These are phyloP conservation scores for Macrocentrus cingulum DNA, from an alignment of 1,140 invertebrate species.

Conservation along the genomic window DNA sequence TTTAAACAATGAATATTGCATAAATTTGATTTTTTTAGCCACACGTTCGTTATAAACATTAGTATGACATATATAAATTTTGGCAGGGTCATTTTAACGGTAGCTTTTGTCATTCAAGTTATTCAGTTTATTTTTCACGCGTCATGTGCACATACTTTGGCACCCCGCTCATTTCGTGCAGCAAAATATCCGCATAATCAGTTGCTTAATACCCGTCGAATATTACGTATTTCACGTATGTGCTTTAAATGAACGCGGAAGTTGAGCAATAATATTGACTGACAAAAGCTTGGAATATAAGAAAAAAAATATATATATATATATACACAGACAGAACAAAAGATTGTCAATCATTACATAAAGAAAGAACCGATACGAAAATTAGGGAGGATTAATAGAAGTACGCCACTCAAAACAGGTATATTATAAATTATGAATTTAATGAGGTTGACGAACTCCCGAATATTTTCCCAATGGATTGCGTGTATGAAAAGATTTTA, in stretches of 20 bases:
- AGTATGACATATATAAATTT: not conserved
- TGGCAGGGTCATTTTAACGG: not conserved
- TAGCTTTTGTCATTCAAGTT: not conserved
- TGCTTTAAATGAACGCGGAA: not conserved
- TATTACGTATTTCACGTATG: not conserved
- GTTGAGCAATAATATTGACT: not conserved
- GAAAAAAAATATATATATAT: not conserved
- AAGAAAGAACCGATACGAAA: not conserved
- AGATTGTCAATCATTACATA: conserved; percentile 3
- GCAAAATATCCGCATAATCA: not conserved
- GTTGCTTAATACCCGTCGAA: not conserved
- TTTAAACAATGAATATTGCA: no score
- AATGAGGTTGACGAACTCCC: conserved; percentile 2
- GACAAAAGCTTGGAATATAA: not conserved
- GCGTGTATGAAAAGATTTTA: no score
- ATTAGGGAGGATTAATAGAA: not conserved
- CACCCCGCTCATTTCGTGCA: not conserved
- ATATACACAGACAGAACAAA: not conserved
- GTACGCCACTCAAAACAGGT: not conserved
- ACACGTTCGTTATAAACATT: not conserved
- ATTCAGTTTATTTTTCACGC: no score
- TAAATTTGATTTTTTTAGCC: no score
- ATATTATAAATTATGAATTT: conserved; percentile 9
- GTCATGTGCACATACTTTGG: not conserved
- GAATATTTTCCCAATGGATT: not conserved